Evolutionary conservation across 2,888 invertebrate genomes (phyloP), one percentile per base, ranked within the genome.

Genomic region (Leptinotarsa juncta): DNA sequence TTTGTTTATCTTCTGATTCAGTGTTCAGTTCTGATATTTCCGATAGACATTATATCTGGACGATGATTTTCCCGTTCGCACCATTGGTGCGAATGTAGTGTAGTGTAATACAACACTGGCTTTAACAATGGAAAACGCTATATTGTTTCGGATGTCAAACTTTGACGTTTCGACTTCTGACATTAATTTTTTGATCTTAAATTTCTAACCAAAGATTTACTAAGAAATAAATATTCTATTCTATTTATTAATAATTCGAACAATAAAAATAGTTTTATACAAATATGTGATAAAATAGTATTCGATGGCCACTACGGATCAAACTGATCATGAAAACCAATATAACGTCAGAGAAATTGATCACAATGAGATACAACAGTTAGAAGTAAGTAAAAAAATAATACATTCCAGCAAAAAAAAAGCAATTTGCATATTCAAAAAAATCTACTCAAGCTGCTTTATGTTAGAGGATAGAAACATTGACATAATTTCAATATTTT

Each of bases 311-410:
- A 81, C 85, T 80, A 79, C 82, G 80, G 83, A 85, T 77, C 79
- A 83, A 82, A 82, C 81, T 77, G 81, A 81, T 74, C 81, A 82
- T 80, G 84, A 85, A 79, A 85, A 84, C 82, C 89, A 89, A 82
- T 88, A 90, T 84, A 93, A 93, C 89, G 93, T 94, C 84, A 92
- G 93, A 89, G 94, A 94, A 90, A 94, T 95, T 87, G 91, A 94
- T 88, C 93, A 92, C 88, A 90, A 90, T 89, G 94, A 94, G 90
- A 94, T 95, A 86, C 90, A 92, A 86, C 91, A 91, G 84, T 89
- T 93, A 88, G 91, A 93, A 92, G 94, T 94, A 90, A 73, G 78
- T 20, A 20, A 20, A 20, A 48, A 65, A 20, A 72, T 49, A 62
- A 18, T 73, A 67, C 72, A 48, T 62, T 16, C 16, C 55, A 53